phyloP scores from a whole-genome alignment of 2,113 vertebrate species.

The Scomber colias region DNA sequence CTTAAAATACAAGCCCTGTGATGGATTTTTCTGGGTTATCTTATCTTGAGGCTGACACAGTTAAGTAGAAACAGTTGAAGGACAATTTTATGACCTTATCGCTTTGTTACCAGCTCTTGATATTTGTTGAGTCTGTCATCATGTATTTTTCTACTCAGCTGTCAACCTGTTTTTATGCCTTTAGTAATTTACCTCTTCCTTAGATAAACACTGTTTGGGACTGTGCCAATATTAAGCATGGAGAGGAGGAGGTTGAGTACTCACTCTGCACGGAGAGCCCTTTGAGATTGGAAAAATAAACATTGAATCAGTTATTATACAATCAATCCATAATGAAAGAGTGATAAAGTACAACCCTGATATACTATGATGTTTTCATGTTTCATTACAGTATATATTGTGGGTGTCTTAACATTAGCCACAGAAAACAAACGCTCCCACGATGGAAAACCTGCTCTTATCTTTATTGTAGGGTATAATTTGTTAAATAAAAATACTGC shows the following conservation, averaged over 20 bases:
- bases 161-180: constrained; percentile 66
- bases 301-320: constrained; percentile 35
- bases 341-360: constrained; percentile 46
- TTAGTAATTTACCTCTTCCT: constrained; percentile 54
- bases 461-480: constrained; percentile 22
- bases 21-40: constrained; percentile 56
- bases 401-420: constrained; percentile 38
- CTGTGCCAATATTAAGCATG: constrained; percentile 30
- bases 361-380: constrained; percentile 31
- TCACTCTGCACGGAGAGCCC: constrained; percentile 6
- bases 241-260: constrained; percentile 28
- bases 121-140: constrained; percentile 49
- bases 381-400: constrained; percentile 26
- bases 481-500: constrained; percentile 30
- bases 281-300: constrained; percentile 46
- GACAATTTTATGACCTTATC: constrained; percentile 58
- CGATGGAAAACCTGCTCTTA: constrained; percentile 15
- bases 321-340: constrained; percentile 40
- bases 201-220: constrained; percentile 45
- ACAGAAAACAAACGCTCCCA: constrained; percentile 4
- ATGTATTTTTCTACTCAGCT: constrained; percentile 52
- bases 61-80: constrained; percentile 71
- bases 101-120: constrained; percentile 63
- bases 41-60: constrained; percentile 30
- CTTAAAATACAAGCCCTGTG: constrained; percentile 41